phyloP scores from a whole-genome alignment of 1,140 invertebrate species.

The Heliconius himera region DNA sequence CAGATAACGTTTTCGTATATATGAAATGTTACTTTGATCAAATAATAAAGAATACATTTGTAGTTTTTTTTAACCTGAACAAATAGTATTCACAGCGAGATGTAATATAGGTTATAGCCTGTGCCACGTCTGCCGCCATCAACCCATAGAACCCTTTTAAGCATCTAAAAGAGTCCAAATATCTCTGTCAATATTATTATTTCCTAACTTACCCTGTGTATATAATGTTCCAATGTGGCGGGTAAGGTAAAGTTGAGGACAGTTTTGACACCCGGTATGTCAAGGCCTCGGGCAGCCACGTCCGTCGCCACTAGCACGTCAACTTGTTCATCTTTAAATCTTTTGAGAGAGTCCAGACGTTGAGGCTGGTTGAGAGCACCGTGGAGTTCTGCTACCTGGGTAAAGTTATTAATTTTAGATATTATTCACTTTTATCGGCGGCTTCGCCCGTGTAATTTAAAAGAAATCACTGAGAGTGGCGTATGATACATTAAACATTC shows the following conservation, averaged over 20 bases:
- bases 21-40: no score
- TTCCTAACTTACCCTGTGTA: constrained; percentile 87
- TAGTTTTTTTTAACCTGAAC: no score
- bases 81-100: no score
- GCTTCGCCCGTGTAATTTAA: no score
- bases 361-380: constrained; percentile 97
- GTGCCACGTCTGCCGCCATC: no score
- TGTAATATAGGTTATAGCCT: no score
- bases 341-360: constrained; percentile 92
- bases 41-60: no score
- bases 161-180: no score
- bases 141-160: no score
- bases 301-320: constrained; percentile 98
- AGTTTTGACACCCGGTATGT: constrained; percentile 97
- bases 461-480: not conserved
- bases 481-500: not conserved
- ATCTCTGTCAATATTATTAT: no score
- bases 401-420: not conserved
- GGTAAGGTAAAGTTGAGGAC: constrained; percentile 99
- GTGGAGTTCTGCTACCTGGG: constrained; percentile 95
- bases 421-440: no score
- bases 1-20: no score
- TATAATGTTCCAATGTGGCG: constrained; percentile 96
- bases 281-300: constrained; percentile 97
- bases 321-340: constrained; percentile 93